phyloP scores from a whole-genome alignment of 2,113 vertebrate genomes.

The Grantiella picta region DNA sequence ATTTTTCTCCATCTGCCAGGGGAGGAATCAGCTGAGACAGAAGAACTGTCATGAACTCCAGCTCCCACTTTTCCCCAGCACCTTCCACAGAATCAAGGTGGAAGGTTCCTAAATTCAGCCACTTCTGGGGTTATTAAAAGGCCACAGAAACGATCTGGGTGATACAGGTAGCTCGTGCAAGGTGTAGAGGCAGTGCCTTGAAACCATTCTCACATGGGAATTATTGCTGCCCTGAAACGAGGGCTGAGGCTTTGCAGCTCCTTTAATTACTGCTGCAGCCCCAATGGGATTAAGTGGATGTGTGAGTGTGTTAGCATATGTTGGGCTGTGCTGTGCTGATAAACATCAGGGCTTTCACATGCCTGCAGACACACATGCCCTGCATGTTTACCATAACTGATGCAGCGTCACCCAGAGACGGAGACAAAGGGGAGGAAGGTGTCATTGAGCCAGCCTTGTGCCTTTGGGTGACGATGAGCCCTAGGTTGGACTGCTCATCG shows the following conservation, averaged over 20 bases:
- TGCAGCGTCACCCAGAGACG: background rate
- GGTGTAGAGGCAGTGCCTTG: background rate
- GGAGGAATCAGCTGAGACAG: background rate
- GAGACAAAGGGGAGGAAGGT: background rate
- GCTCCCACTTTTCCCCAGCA: background rate
- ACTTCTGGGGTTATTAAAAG: background rate
- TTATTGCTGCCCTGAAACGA: background rate
- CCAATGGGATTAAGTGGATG: background rate
- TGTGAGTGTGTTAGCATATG: background rate
- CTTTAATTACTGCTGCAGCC: constrained; percentile 16
- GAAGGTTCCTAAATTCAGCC: background rate
- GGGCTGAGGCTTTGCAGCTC: background rate
- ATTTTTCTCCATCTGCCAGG: background rate
- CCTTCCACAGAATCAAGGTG: background rate
- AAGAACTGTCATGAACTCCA: background rate
- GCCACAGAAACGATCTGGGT: background rate
- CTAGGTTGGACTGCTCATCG: too few relatives aligned
- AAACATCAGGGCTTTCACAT: background rate
- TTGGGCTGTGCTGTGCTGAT: background rate
- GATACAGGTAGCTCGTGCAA: background rate
- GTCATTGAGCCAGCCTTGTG: background rate
- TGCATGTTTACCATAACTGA: background rate
- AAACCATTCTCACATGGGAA: fast-evolving
- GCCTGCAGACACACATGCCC: background rate
- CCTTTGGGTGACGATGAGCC: background rate